Evolutionary conservation across 2,113 vertebrate genomes (phyloP).

Genomic region (Lota lota): DNA sequence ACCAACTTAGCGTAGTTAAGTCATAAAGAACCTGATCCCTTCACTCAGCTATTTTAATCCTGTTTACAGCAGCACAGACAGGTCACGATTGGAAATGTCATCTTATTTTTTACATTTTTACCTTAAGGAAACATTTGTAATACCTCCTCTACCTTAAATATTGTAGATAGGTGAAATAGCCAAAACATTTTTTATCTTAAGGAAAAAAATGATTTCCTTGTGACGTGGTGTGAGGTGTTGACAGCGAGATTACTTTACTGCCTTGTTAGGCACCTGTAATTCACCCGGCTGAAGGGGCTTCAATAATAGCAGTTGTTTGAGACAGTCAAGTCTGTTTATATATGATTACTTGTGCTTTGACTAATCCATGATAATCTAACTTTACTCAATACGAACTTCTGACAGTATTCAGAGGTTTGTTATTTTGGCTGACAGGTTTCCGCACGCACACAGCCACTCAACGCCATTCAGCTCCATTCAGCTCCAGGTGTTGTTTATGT

Average conservation of each 20-base stretch:
- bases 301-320: conserved; percentile 39
- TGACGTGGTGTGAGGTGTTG: conserved; percentile 40
- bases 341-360: no score
- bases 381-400: conserved; percentile 46
- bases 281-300: conserved; percentile 29
- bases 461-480: conserved; percentile 14
- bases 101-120: no score
- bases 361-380: conserved; percentile 46
- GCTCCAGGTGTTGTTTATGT: conserved; percentile 21
- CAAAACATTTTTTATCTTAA: conserved; percentile 4
- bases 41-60: conserved; percentile 56
- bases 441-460: conserved; percentile 21
- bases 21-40: conserved; percentile 44
- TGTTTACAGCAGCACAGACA: conserved; percentile 32
- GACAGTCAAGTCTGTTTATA: conserved; percentile 9
- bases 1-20: conserved; percentile 38
- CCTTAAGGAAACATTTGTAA: no score
- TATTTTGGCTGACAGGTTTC: conserved; percentile 44
- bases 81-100: neutral
- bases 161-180: conserved; percentile 30
- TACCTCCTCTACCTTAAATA: neutral
- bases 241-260: conserved; percentile 33
- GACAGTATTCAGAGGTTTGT: conserved; percentile 32
- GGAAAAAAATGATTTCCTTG: neutral
- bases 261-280: conserved; percentile 38